Base-by-base conservation (phyloP, 2,888 invertebrate genomes). In the Hyles lineata region DNA sequence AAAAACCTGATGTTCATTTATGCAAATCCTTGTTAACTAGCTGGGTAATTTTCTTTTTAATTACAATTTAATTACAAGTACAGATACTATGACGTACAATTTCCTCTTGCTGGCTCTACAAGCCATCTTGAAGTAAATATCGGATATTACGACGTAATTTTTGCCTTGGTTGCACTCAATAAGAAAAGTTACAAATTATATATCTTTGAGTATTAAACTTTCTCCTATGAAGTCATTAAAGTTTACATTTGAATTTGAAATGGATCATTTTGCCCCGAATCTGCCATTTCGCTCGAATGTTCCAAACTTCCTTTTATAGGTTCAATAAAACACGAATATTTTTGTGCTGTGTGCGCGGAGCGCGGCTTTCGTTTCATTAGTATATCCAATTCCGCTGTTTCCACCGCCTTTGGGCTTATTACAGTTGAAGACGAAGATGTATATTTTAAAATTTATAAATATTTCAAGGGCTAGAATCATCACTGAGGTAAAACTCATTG, bases 331-430 rank as follows among this genome's bases (percentile, higher is more conserved):
- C 80, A 84, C 83, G 82, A 85, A 85, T 86, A 87, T 85, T 83
- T 84, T 82, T 80, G 77, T 79, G 80, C 76, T 67, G 11, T 72
- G 32, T 67, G 35, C 80, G 71, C 72, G 75, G 74, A 76, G 77
- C 78, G 77, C 78, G 79, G 79, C 79, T 82, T 85, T 83, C 82
- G 80, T 85, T 85, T 85, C 85, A 83, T 87, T 85, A 84, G 82
- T 86, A 80, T 83, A 87, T 86, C 85, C 87, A 88, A 87, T 90
- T 88, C 83, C 76, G 23, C 43, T 67, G 81, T 83, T 80, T 76
- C 78, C 76, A 81, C 82, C 82, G 85, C 83, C 85, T 86, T 88
- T 85, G 87, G 80, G 84, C 84, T 83, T 88, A 88, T 87, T 88
- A 86, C 83, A 76, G 77, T 79, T 63, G 21, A 35, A 67, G 63